Evolutionary conservation across 2,888 invertebrate genomes (phyloP).

Genomic region (Aspidiotus destructor): DNA sequence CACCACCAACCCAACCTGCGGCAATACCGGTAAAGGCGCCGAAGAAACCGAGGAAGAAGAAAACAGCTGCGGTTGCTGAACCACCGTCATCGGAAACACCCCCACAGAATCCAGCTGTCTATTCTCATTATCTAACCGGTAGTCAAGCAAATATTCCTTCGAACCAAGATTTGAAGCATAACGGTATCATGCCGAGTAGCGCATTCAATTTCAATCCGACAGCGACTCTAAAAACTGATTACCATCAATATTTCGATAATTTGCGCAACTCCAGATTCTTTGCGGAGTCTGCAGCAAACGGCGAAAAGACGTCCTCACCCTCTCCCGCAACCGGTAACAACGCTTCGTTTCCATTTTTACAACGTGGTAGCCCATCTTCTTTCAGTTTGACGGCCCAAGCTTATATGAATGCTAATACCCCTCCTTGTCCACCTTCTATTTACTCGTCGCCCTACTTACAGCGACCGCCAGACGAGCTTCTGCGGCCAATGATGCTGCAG

Average conservation of each 20-base stretch:
- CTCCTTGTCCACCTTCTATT: constrained; percentile 35
- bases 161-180: constrained; percentile 46
- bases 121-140: constrained; percentile 8
- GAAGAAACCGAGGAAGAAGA: constrained; percentile 32
- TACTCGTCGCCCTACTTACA: constrained; percentile 62
- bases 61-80: constrained; percentile 6
- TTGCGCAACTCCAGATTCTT: constrained; percentile 44
- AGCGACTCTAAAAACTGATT: constrained; percentile 58
- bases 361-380: constrained; percentile 42
- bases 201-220: constrained; percentile 75
- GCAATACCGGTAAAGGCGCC: constrained; percentile 3
- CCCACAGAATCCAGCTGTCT: constrained; percentile 27
- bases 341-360: constrained; percentile 22
- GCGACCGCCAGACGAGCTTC: constrained; percentile 52
- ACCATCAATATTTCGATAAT: constrained; percentile 52
- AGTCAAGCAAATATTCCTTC: constrained; percentile 43
- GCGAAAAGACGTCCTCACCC: neutral
- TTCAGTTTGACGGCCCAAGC: constrained; percentile 47
- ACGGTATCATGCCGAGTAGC: constrained; percentile 66
- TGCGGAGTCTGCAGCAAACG: constrained; percentile 39
- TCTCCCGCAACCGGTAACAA: neutral
- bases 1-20: neutral
- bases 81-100: neutral
- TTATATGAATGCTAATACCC: constrained; percentile 47
- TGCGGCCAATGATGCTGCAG: constrained; percentile 44